Evolutionary conservation across 2,113 vertebrate genomes (phyloP).

Genomic region (Cololabis saira): DNA sequence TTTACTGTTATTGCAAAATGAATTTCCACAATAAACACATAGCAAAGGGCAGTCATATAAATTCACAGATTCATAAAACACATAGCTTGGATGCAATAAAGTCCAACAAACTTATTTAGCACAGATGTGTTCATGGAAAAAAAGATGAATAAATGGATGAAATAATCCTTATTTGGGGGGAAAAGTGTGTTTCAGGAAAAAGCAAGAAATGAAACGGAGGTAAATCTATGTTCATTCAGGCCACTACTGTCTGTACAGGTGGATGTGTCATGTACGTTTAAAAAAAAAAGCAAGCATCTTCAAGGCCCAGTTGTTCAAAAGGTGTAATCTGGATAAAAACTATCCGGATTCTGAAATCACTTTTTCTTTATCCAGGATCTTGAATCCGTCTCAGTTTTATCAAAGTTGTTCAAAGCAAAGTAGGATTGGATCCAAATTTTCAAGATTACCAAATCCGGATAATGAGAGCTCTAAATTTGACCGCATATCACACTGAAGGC

Average conservation of each 20-base stretch:
- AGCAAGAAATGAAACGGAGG: not conserved
- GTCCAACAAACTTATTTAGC: not conserved
- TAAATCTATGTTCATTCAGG: not conserved
- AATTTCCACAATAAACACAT: constrained; percentile 29
- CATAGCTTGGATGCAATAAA: constrained; percentile 10
- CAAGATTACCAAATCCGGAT: too few species aligned
- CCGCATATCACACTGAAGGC: too few species aligned
- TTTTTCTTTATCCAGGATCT: too few species aligned
- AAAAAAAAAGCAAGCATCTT: too few species aligned
- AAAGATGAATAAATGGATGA: not conserved
- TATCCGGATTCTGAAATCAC: too few species aligned
- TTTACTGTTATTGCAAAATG: constrained; percentile 26
- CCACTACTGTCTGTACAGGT: not conserved
- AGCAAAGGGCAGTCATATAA: constrained; percentile 20
- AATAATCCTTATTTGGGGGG: not conserved
- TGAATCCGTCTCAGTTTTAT: too few species aligned
- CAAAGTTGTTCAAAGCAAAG: too few species aligned
- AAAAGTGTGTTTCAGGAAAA: not conserved
- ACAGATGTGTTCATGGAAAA: not conserved
- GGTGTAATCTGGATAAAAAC: too few species aligned
- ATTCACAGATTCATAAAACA: constrained; percentile 35
- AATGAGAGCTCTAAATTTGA: too few species aligned
- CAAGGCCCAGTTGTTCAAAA: too few species aligned
- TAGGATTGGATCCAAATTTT: too few species aligned
- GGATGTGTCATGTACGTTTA: too few species aligned